Percentiles rank a stretch among this genome's conserved stretches.
Evolutionary conservation across 2,888 invertebrate genomes (phyloP).

Genomic region (Tuta absoluta): DNA sequence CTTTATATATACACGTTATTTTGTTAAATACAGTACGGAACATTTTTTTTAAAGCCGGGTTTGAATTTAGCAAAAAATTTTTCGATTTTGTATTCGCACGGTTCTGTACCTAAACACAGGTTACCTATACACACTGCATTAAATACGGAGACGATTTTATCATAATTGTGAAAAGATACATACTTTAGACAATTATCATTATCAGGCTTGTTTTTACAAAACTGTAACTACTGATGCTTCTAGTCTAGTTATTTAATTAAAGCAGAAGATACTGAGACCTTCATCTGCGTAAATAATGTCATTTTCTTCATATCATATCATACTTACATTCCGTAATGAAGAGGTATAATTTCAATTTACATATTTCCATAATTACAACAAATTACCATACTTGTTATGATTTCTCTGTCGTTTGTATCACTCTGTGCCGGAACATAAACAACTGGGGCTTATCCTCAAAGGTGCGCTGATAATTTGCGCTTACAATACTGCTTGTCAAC

Average conservation of each 20-base stretch:
- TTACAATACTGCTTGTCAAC: no score
- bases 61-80: no score
- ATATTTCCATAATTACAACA: neutral
- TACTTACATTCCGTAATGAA: neutral
- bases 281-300: slow-evolving; percentile 2
- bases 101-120: no score
- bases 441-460: neutral
- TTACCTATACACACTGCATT: no score
- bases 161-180: neutral
- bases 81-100: no score
- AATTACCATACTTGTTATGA: neutral
- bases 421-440: neutral
- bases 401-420: slow-evolving; percentile 10
- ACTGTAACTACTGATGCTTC: neutral
- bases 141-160: neutral
- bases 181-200: neutral
- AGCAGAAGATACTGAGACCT: neutral
- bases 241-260: neutral
- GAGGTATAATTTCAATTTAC: slow-evolving; percentile 2
- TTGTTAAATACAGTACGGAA: no score
- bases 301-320: slow-evolving; percentile 5
- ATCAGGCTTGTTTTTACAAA: neutral
- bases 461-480: neutral
- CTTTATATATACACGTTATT: neutral
- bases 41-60: no score